Evolutionary conservation across 1,140 invertebrate genomes (phyloP).

Genomic region (Drosophila asahinai): DNA sequence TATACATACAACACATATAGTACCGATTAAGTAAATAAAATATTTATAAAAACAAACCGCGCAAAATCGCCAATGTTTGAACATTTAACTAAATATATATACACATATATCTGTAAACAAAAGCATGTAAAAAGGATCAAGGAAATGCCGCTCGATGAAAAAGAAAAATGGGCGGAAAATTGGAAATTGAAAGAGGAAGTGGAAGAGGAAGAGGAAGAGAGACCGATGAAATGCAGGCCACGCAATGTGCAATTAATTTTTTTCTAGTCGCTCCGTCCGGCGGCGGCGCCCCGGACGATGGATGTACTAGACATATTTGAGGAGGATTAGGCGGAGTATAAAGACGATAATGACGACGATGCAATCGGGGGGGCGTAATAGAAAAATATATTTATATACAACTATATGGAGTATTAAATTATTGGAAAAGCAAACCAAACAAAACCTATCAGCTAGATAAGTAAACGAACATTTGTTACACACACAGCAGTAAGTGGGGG

Average conservation of each 20-base stretch:
- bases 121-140: constrained; percentile 53
- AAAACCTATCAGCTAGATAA: constrained; percentile 78
- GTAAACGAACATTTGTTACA: constrained; percentile 75
- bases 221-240: constrained; percentile 67
- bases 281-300: constrained; percentile 39
- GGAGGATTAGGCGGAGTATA: constrained; percentile 22
- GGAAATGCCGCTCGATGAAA: constrained; percentile 23
- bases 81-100: constrained; percentile 62
- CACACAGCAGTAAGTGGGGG: constrained; percentile 58
- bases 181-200: constrained; percentile 20
- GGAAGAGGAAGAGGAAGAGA: constrained; percentile 1
- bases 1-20: constrained; percentile 78
- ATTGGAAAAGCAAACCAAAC: constrained; percentile 70
- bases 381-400: constrained; percentile 85
- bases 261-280: constrained; percentile 69
- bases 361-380: constrained; percentile 74
- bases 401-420: constrained; percentile 78
- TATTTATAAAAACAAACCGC: constrained; percentile 72
- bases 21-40: constrained; percentile 81
- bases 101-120: constrained; percentile 38
- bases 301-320: constrained; percentile 45
- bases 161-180: constrained; percentile 26
- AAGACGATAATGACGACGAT: constrained; percentile 59
- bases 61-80: constrained; percentile 59
- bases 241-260: constrained; percentile 82